Conservation (phyloP, 2,113 vertebrate genomes). For the Lasiurus cinereus region DNA sequence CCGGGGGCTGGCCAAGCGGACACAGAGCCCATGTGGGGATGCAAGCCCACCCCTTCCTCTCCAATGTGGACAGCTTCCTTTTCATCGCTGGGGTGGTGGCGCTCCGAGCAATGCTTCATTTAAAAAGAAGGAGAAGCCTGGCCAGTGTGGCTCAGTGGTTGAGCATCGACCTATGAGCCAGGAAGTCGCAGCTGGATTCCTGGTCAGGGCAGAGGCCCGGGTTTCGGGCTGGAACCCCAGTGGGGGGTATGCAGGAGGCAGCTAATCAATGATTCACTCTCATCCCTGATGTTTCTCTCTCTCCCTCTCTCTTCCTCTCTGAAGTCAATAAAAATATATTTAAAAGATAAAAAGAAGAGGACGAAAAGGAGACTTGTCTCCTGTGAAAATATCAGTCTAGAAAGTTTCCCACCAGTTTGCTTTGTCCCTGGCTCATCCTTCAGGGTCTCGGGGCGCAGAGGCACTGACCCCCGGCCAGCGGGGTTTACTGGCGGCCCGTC, state of each 20-base stretch:
- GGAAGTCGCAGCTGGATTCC: too few species aligned
- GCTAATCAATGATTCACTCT: too few species aligned
- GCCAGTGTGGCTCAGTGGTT: too few species aligned
- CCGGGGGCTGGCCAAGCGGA: neutral
- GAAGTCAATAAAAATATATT: too few species aligned
- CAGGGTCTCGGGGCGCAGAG: neutral
- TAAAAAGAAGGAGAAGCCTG: neutral
- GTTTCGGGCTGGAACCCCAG: too few species aligned
- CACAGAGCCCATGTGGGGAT: neutral
- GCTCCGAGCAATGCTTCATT: neutral
- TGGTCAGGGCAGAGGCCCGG: too few species aligned
- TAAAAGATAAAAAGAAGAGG: neutral
- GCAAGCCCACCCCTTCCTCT: neutral
- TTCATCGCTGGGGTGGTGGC: neutral
- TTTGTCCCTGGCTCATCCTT: neutral
- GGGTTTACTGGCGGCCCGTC: neutral
- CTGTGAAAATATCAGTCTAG: neutral
- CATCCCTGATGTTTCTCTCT: too few species aligned
- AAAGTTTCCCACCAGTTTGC: neutral
- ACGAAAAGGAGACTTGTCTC: neutral
- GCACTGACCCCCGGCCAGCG: accelerated
- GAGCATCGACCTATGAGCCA: too few species aligned
- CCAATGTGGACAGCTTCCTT: neutral
- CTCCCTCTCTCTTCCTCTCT: too few species aligned
- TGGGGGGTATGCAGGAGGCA: too few species aligned